phyloP scores from a whole-genome alignment of 2,797 vertebrate species.

The Pantherophis alleghaniensis region DNA sequence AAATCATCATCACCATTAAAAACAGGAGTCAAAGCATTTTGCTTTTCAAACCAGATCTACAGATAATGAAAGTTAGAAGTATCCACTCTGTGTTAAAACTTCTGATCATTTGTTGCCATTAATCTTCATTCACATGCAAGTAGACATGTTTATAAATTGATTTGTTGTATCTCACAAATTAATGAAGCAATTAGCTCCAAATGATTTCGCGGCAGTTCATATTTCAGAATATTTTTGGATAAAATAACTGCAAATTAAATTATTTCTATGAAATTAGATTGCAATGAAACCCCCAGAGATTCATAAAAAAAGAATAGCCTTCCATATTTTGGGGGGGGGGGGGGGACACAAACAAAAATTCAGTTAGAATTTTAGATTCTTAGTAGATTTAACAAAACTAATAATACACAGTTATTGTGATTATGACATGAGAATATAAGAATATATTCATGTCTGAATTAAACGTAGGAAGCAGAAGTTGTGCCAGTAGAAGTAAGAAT shows the following conservation, averaged over 20 bases:
- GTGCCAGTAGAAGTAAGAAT: not conserved
- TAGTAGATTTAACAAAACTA: slow-evolving; percentile 1
- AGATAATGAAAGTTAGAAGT: slow-evolving; percentile 32
- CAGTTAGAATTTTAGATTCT: slow-evolving; percentile 2
- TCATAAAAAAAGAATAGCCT: not conserved
- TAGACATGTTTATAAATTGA: slow-evolving; percentile 45
- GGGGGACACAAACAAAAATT: not conserved
- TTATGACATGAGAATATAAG: not conserved
- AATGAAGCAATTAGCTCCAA: slow-evolving; percentile 42
- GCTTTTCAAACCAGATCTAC: slow-evolving; percentile 32
- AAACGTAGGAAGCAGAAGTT: not conserved
- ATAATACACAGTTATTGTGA: not conserved
- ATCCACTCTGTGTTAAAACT: slow-evolving; percentile 19
- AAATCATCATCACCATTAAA: not conserved
- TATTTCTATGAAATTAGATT: slow-evolving; percentile 27
- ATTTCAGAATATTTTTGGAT: slow-evolving; percentile 49
- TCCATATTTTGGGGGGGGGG: not conserved
- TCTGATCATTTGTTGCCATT: slow-evolving; percentile 30
- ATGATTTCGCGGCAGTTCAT: slow-evolving; percentile 25
- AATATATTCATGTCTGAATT: not conserved
- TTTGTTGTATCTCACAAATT: slow-evolving; percentile 49
- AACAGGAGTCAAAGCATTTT: not conserved
- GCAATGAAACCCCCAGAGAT: slow-evolving; percentile 23
- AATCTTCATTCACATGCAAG: slow-evolving; percentile 40
- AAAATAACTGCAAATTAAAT: slow-evolving; percentile 40